These are phyloP conservation scores for Thymelicus acteon DNA, from an alignment of 2,888 invertebrate species.

Conservation along the genomic window DNA sequence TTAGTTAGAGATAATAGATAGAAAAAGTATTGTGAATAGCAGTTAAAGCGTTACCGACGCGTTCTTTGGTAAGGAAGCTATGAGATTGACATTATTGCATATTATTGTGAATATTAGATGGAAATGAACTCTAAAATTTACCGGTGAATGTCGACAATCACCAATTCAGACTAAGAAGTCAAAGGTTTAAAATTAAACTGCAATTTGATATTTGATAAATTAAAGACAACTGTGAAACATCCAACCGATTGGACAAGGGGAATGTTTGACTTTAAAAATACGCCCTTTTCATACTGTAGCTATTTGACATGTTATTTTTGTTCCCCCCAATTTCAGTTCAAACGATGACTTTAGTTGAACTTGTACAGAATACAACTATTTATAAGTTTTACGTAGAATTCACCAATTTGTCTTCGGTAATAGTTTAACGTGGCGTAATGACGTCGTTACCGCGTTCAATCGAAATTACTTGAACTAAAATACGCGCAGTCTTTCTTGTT, in stretches of 20 bases:
- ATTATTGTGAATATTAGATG: too few relatives aligned
- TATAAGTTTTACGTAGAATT: conserved; percentile 43
- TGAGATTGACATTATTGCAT: too few relatives aligned
- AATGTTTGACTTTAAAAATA: conserved; percentile 60
- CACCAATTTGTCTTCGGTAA: conserved; percentile 44
- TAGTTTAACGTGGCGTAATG: conserved; percentile 35
- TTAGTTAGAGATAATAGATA: too few relatives aligned
- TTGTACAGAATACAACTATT: conserved; percentile 39
- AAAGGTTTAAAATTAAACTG: neutral
- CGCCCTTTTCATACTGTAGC: conserved; percentile 14
- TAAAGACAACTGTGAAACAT: conserved; percentile 71
- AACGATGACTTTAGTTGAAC: conserved; percentile 42
- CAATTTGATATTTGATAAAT: conserved; percentile 42
- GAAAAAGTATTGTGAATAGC: too few relatives aligned
- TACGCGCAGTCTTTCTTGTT: neutral
- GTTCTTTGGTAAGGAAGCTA: too few relatives aligned
- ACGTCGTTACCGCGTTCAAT: conserved; percentile 31
- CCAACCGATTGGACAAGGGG: conserved; percentile 53
- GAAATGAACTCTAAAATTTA: too few relatives aligned
- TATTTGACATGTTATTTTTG: conserved; percentile 58
- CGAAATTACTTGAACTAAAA: conserved; percentile 17
- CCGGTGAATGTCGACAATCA: too few relatives aligned
- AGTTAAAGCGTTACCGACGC: too few relatives aligned
- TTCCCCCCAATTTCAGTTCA: conserved; percentile 44
- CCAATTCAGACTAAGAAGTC: too few relatives aligned